Percentiles rank a stretch among this genome's conserved stretches.
Evolutionary conservation across 2,797 vertebrate genomes (phyloP).

Genomic region (Eulemur albifrons): DNA sequence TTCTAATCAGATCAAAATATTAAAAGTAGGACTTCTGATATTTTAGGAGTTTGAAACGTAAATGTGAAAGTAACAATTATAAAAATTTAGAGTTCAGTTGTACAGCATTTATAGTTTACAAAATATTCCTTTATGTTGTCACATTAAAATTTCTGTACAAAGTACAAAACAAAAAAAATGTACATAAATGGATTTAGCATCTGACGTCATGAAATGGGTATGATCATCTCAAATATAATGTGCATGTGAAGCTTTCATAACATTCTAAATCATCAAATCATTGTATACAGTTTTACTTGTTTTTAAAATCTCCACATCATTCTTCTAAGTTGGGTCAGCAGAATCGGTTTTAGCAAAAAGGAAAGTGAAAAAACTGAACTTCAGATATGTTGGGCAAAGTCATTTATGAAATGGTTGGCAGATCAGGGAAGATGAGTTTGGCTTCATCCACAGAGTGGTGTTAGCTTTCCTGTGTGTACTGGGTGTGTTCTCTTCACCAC

Average conservation of each 20-base stretch:
- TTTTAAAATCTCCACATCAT: conserved; percentile 17
- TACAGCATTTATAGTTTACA: not conserved
- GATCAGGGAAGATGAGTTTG: not conserved
- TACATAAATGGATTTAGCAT: conserved; percentile 9
- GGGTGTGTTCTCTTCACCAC: not conserved
- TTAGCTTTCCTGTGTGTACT: not conserved
- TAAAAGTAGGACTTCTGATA: conserved; percentile 20
- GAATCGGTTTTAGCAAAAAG: conserved; percentile 32
- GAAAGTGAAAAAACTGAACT: not conserved
- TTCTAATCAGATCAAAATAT: conserved; percentile 29
- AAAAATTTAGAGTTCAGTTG: conserved; percentile 8
- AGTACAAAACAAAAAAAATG: not conserved
- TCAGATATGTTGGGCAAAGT: not conserved
- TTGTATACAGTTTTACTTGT: not conserved
- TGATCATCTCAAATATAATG: not conserved
- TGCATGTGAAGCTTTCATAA: conserved; percentile 11
- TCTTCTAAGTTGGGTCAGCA: conserved; percentile 1
- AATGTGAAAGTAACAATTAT: not conserved
- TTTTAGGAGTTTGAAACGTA: conserved; percentile 44
- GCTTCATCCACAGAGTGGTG: not conserved
- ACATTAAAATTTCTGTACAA: not conserved
- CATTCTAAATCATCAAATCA: not conserved
- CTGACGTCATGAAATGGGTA: not conserved
- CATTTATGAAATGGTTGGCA: not conserved
- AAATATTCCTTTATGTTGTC: not conserved